Conservation (phyloP, 2,113 vertebrate genomes). For the Callaeas wilsoni region DNA sequence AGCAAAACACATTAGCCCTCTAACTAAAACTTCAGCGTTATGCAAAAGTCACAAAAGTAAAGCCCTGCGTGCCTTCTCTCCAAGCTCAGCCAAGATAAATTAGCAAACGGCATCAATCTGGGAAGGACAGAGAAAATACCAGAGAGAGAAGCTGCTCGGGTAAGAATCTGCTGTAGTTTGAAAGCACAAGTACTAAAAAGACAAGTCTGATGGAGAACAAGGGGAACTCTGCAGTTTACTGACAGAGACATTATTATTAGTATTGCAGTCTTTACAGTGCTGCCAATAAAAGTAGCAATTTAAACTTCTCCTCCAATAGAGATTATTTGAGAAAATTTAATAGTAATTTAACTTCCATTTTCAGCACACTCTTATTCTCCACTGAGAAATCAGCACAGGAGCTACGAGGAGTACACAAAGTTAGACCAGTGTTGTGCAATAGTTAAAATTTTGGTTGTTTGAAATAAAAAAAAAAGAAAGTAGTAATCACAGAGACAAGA, state of each 20-base stretch:
- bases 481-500: neutral
- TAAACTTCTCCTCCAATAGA: neutral
- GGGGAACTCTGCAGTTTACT: neutral
- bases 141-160: neutral
- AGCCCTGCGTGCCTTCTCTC: neutral
- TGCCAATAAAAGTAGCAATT: neutral
- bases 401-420: neutral
- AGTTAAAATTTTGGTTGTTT: neutral
- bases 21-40: neutral
- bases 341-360: neutral
- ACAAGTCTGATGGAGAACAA: neutral
- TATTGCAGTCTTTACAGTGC: neutral
- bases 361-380: neutral
- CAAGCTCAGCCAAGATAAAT: neutral
- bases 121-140: neutral
- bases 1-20: neutral
- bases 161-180: neutral
- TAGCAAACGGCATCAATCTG: neutral
- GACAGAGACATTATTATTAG: neutral
- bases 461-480: neutral
- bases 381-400: neutral
- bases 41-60: neutral
- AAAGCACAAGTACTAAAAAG: neutral
- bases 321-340: neutral
- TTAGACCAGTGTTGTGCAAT: neutral